Conservation (phyloP, 2,888 invertebrate genomes). For the Pecten maximus region DNA sequence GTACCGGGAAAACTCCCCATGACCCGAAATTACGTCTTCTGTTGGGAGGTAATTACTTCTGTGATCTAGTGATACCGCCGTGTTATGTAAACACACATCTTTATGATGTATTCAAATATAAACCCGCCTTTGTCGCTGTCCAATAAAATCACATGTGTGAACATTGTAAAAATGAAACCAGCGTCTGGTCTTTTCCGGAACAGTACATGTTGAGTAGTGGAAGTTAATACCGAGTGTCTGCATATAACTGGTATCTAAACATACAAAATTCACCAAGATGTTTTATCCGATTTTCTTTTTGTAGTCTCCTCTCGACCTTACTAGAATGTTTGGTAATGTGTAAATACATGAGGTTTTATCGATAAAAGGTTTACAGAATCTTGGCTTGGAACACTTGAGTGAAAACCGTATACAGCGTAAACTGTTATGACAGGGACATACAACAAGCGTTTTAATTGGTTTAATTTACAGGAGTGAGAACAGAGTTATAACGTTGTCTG, state of each 20-base stretch:
- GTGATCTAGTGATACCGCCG: not conserved
- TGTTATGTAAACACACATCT: not conserved
- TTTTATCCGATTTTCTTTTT: conserved; percentile 8
- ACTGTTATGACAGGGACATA: not conserved
- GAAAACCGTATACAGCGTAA: not conserved
- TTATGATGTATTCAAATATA: not conserved
- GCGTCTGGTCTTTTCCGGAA: conserved; percentile 12
- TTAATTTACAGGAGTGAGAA: not conserved
- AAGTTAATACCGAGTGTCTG: not conserved
- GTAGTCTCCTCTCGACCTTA: not conserved
- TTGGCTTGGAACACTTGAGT: not conserved
- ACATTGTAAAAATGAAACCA: not conserved
- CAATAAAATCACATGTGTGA: conserved; percentile 9
- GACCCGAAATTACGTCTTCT: not conserved
- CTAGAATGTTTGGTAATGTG: not conserved
- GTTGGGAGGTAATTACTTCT: not conserved
- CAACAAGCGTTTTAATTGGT: not conserved
- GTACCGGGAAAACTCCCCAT: not conserved
- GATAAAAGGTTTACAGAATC: not conserved
- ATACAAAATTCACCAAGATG: not conserved
- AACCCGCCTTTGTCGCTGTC: not conserved
- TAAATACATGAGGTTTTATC: not conserved
- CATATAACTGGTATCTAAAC: not conserved
- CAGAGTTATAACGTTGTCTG: no score
- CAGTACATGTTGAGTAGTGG: not conserved